Evolutionary conservation across 2,797 vertebrate genomes (phyloP).

Genomic region (Miichthys miiuy): DNA sequence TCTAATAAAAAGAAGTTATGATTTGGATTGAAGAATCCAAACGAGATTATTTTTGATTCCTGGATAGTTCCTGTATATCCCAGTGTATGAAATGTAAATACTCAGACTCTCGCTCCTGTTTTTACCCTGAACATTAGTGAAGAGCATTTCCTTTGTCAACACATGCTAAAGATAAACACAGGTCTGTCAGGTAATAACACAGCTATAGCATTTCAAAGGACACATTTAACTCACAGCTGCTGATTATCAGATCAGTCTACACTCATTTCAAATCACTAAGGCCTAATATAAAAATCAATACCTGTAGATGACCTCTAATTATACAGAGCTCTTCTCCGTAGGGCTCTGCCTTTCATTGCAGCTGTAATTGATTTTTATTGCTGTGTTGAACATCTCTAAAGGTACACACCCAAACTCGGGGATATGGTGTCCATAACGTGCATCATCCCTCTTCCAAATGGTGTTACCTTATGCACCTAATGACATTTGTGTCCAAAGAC

Average conservation of each 20-base stretch:
- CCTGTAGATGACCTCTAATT: conserved; percentile 22
- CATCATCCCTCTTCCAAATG: not conserved
- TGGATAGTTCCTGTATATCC: conserved; percentile 18
- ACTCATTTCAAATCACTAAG: conserved; percentile 24
- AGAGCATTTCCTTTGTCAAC: not conserved
- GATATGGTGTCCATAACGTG: not conserved
- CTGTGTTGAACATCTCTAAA: conserved; percentile 8
- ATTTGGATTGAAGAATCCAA: conserved; percentile 13
- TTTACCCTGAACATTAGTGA: not conserved
- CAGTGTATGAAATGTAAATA: conserved; percentile 1
- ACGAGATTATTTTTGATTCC: not conserved
- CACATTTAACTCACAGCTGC: not conserved
- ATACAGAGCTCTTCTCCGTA: not conserved
- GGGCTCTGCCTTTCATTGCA: not conserved
- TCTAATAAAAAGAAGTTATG: conserved; percentile 19
- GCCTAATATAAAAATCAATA: conserved; percentile 38
- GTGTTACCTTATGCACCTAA: conserved; percentile 11
- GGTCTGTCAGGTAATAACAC: not conserved
- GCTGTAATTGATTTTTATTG: conserved; percentile 27
- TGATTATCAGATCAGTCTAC: conserved; percentile 21
- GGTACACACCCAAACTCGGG: conserved; percentile 9
- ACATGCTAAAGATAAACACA: not conserved
- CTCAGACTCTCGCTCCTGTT: not conserved
- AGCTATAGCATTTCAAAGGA: not conserved
- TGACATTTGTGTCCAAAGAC: conserved; percentile 38